These are phyloP conservation scores for Catotricha subobsoleta DNA, from an alignment of 2,888 invertebrate species.

Conservation along the genomic window DNA sequence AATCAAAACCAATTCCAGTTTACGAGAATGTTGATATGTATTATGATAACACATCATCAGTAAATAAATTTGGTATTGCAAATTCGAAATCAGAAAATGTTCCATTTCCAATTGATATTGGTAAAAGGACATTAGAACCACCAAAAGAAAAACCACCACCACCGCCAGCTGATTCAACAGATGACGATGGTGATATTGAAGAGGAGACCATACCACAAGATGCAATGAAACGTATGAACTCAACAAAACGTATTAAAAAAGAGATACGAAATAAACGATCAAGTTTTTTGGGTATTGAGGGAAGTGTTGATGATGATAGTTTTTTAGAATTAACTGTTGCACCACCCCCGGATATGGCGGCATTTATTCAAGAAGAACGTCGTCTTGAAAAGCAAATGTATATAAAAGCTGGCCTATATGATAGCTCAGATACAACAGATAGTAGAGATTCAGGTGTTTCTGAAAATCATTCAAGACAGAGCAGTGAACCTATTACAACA, in stretches of 20 bases:
- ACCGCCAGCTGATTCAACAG: conserved; percentile 41
- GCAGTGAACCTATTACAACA: conserved; percentile 59
- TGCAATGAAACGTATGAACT: conserved; percentile 55
- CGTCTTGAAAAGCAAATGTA: conserved; percentile 59
- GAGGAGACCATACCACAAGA: conserved; percentile 23
- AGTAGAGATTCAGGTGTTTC: conserved; percentile 65
- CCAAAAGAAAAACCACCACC: conserved; percentile 79
- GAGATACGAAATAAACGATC: conserved; percentile 68
- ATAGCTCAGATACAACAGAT: conserved; percentile 46
- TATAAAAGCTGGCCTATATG: conserved; percentile 50
- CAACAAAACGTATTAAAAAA: conserved; percentile 69
- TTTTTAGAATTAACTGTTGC: conserved; percentile 48
- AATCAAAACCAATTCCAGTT: conserved; percentile 34
- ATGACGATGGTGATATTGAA: conserved; percentile 20
- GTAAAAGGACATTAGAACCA: conserved; percentile 31
- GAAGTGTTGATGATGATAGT: conserved; percentile 46
- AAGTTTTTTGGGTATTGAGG: conserved; percentile 72
- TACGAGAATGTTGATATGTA: conserved; percentile 44
- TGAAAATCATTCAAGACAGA: conserved; percentile 58
- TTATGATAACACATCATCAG: conserved; percentile 24
- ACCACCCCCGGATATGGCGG: conserved; percentile 63
- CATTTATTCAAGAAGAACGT: conserved; percentile 61
- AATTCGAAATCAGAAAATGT: neutral
- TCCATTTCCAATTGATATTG: neutral
- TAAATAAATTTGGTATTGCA: neutral